Base-by-base conservation (phyloP, 1,140 invertebrate genomes). In the Drosophila sechellia region DNA sequence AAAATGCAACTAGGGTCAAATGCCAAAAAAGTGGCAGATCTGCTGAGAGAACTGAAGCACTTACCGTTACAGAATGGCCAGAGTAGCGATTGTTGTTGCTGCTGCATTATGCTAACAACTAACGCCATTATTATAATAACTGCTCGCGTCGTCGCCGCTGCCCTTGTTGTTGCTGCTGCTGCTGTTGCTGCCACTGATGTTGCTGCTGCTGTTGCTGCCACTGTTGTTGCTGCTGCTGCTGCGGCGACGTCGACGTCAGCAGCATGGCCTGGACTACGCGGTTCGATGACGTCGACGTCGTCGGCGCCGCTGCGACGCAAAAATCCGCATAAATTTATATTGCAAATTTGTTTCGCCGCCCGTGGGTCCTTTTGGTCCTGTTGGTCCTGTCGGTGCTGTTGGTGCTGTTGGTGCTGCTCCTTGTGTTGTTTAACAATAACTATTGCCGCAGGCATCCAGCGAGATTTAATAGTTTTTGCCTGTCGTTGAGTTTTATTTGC, bases 101-200 rank as follows among this genome's bases (percentile, higher is more conserved):
- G 66, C 37, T 39, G 37, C 37, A 70, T 79, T 87, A 87, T 86
- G 78, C 59, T 87, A 79, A 87, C 85, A 87, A 86, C 75, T 81
- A 87, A 72, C 83, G 75, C 71, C 79, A 83, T 87, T 86, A 86
- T 79, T 66, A 78, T 81, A 78, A 80, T 85, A 86, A 81, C 74
- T 64, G 77, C 46, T 49, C 64, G 64, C 69, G 75, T 52, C 50
- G 70, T 48, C 55, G 52, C 27, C 49, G 75, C 42, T 56, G 20
- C 10, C 50, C 37, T 35, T 48, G 42, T 39, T 50, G 66, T 31
- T 70, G 40, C 8, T 55, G 12, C 35, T 25, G 27, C 5, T 42
- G 49, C 22, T 42, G 27, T n/a, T 20, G 52, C 10, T 58, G 43
- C 17, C 53, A 10, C 39, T 49, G 43, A 4, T 43, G 45, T 70